Evolutionary conservation across 2,888 invertebrate genomes (phyloP), one percentile per base, ranked within the genome.

Genomic region (Ichneumon xanthorius): DNA sequence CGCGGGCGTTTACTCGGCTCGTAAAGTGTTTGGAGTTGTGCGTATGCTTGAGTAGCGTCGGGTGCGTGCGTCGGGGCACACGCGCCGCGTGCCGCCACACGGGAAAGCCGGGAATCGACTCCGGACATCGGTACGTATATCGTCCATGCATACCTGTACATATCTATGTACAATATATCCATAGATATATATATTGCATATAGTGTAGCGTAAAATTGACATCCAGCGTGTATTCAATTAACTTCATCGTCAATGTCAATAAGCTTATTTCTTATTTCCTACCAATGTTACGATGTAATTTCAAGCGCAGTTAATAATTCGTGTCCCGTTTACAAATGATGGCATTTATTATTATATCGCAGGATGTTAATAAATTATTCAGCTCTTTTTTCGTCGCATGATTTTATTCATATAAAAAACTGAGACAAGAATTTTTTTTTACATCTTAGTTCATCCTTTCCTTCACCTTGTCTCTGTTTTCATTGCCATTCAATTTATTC

Each of bases 1-100:
- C 63, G 70, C 73, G 71, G 50, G 63, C 72, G 71, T 85, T 85
- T 85, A 85, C 85, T 78, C 82, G 85, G 85, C 82, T 82, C 85
- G 70, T 85, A 82, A 85, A 85, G 75, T 70, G 67, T 82, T 85
- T 65, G 70, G 71, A 79, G 78, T 78, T 55, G 78, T 72, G 81
- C 50, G 78, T 78, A 73, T 30, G 83, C 68, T 83, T 63, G 75
- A 84, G 75, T 63, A 71, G 75, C 75, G 75, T 78, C 72, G 72
- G 45, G 77, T 81, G 73, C 84, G 81, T 81, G 78, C 63, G 77
- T 78, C 68, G 19, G 30, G 73, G 81, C 78, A 67, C 81, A 81
- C 84, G 78, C 73, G 71, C 68, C 77, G 77, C 84, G 77, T 78
- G 78, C 73, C 67, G 81, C 77, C 77, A 73, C 84, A 72, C 70